Base-by-base conservation (phyloP, 1,140 invertebrate genomes). In the Scaptodrosophila lebanonensis region DNA sequence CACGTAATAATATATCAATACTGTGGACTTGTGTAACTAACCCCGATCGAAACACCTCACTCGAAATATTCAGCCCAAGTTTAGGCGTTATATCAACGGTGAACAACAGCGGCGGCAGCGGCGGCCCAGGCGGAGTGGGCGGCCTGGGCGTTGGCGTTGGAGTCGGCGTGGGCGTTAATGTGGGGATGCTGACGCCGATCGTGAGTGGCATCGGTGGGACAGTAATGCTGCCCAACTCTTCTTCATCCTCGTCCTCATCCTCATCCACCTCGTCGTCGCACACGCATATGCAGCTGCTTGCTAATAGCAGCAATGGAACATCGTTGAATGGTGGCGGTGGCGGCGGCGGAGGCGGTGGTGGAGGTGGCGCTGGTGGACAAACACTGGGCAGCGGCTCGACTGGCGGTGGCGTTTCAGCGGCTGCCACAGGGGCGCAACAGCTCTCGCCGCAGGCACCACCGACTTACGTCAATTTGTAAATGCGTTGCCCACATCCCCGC, bases 401-500 rank as follows among this genome's bases (percentile, higher is more conserved):
- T 30, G 48, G 35, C 3, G 29, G 44, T 11, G 13, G n/a, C 17
- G 18, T 7, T 18, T 32, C 25, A 25, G 30, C 49, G 20, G 20
- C 53, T 12, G 15, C 59, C 12, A 33, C 47, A 11, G 89, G 87
- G 91, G 91, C 87, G 88, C 92, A 88, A 42, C 91, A 88, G 49
- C 91, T 93, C 87, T 94, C 94, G 82, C 93, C 94, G 69, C 94
- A 95, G 89, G 94, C 95, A 90, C 94, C 94, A 17, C 83, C 83
- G 61, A 95, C 95, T 83, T 96, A 96, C 91, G 95, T 96, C 87
- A 95, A 95, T 92, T 93, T 95, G 91, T 95, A 86, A 69, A 66
- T 40, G 15, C 20, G 32, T 40, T 33, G 6, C 32, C 12, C 8
- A 25, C 16, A 33, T 33, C 44, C 11, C 16, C 25, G 12, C 35